Evolutionary conservation across 2,888 invertebrate genomes (phyloP).

Genomic region (Drosophila aldrichi): DNA sequence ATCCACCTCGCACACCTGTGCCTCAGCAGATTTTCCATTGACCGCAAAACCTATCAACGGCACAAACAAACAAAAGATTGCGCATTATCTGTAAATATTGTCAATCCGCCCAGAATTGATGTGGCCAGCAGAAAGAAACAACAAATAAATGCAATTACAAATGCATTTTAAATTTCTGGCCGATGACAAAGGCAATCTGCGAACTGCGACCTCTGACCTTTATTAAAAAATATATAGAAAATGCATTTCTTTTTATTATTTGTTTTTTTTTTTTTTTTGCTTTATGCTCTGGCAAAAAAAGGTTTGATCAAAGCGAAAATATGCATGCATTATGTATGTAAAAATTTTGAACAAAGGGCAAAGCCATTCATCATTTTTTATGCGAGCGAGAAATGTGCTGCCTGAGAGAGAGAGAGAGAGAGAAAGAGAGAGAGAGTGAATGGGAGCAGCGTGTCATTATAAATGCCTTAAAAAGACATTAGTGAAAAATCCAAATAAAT

Average conservation of each 20-base stretch:
- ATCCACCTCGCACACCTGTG: conserved; percentile 30
- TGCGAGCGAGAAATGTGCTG: neutral
- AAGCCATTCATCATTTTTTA: neutral
- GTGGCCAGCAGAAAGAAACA: neutral
- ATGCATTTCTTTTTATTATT: neutral
- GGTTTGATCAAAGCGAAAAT: neutral
- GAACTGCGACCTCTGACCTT: neutral
- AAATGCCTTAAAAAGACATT: conserved; percentile 25
- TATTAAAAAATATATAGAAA: conserved; percentile 4
- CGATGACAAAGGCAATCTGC: conserved; percentile 40
- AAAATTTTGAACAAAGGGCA: neutral
- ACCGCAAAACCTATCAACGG: conserved; percentile 52
- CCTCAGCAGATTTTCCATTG: conserved; percentile 35
- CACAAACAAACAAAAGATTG: conserved; percentile 11
- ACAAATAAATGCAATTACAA: conserved; percentile 50
- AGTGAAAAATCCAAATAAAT: neutral
- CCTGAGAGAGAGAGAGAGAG: too few relatives aligned
- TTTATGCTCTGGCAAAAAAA: neutral
- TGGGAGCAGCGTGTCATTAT: conserved; percentile 1
- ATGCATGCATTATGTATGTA: neutral
- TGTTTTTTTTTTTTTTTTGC: neutral
- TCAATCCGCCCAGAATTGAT: conserved; percentile 19
- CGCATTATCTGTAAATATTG: conserved; percentile 44
- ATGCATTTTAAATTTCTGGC: conserved; percentile 60
- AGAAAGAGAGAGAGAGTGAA: too few relatives aligned